phyloP scores from a whole-genome alignment of 1,140 invertebrate genomes.

The Drosophila triauraria region DNA sequence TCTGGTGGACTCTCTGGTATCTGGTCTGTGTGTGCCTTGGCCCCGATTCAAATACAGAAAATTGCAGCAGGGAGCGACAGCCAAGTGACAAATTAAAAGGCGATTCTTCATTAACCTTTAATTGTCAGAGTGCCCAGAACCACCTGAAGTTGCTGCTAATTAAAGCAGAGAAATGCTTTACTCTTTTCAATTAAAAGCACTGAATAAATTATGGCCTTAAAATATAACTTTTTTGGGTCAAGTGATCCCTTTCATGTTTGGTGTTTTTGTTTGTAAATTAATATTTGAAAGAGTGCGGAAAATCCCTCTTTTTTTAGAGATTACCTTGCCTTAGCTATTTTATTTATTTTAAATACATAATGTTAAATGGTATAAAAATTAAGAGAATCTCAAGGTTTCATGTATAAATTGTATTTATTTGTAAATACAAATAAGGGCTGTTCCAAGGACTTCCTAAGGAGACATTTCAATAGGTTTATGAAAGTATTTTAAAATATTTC shows the following conservation, averaged over 20 bases:
- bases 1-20: conserved; percentile 16
- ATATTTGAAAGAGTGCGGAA: background rate
- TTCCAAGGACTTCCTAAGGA: too few relatives aligned
- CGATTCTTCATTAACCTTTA: conserved; percentile 46
- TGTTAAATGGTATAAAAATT: too few relatives aligned
- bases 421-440: too few relatives aligned
- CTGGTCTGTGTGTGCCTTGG: conserved; percentile 30
- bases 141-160: conserved; percentile 33
- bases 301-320: background rate
- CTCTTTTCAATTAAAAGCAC: background rate
- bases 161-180: background rate
- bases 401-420: too few relatives aligned
- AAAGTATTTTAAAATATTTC: too few relatives aligned
- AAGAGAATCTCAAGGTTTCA: too few relatives aligned
- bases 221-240: conserved; percentile 3
- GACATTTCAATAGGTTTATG: too few relatives aligned
- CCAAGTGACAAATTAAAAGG: conserved; percentile 50
- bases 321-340: background rate
- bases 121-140: conserved; percentile 5
- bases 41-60: conserved; percentile 33
- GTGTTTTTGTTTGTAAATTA: background rate
- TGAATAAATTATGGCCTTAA: conserved; percentile 2
- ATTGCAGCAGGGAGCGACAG: conserved; percentile 19
- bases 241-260: background rate
- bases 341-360: background rate